phyloP scores from a whole-genome alignment of 2,888 invertebrate genomes.

The Caenorhabditis uteleia region DNA sequence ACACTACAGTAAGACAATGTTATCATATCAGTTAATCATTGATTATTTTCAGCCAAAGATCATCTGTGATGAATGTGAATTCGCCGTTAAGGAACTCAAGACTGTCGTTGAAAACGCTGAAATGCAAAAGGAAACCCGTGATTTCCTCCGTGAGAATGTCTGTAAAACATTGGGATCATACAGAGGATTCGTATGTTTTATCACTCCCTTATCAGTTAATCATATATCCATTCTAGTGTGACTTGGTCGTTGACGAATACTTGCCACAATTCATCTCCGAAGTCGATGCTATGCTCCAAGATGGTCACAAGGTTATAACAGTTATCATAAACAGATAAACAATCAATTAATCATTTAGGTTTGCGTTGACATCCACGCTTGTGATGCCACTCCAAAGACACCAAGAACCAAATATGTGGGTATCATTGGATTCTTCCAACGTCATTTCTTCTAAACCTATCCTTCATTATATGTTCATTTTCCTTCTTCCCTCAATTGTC shows the following conservation, averaged over 20 bases:
- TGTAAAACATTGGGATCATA: slow-evolving; percentile 61
- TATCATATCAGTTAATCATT: not conserved
- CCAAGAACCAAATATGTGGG: slow-evolving; percentile 36
- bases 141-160: slow-evolving; percentile 55
- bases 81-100: slow-evolving; percentile 64
- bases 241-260: slow-evolving; percentile 63
- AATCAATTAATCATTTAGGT: slow-evolving; percentile 13
- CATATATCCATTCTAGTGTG: slow-evolving; percentile 52
- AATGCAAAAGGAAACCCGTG: slow-evolving; percentile 46
- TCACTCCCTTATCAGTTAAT: not conserved
- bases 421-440: slow-evolving; percentile 34
- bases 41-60: slow-evolving; percentile 48
- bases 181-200: slow-evolving; percentile 54
- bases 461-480: not conserved
- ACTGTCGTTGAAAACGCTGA: slow-evolving; percentile 55
- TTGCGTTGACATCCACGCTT: slow-evolving; percentile 34
- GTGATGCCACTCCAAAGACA: slow-evolving; percentile 7
- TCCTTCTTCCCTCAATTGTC: no score
- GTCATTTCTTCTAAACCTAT: slow-evolving; percentile 20
- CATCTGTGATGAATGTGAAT: slow-evolving; percentile 68
- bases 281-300: slow-evolving; percentile 56
- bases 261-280: slow-evolving; percentile 66
- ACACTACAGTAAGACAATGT: not conserved
- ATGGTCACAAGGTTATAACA: slow-evolving; percentile 50
- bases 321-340: no score